Percentiles rank a stretch among this genome's conserved stretches.
Conservation (phyloP, 2,888 invertebrate species). For the Nemotelus pantherinus region DNA sequence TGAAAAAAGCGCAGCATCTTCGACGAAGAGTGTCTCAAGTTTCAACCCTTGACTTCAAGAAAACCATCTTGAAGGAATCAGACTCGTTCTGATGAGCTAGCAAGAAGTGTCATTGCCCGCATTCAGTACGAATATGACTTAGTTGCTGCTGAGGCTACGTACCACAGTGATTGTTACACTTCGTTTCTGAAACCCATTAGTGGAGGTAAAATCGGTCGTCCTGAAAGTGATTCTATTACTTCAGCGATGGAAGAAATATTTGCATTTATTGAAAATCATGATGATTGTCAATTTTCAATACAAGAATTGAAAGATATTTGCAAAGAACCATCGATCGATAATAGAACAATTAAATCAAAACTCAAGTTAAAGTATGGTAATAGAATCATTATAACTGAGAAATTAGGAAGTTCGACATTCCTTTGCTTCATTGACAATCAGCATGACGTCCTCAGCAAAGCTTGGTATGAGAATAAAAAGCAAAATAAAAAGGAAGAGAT, state of each 20-base stretch:
- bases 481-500: slow-evolving; percentile 41
- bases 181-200: neutral
- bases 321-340: neutral
- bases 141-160: neutral
- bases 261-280: no score
- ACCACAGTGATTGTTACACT: neutral
- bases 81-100: neutral
- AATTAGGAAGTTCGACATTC: no score
- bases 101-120: neutral
- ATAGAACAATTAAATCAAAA: neutral
- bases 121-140: neutral
- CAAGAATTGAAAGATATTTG: no score
- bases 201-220: neutral
- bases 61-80: neutral
- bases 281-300: no score
- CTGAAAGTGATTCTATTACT: neutral
- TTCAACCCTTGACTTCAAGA: no score
- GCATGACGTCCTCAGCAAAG: no score
- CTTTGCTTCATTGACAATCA: no score
- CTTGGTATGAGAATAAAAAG: neutral
- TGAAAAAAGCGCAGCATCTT: no score
- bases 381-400: neutral
- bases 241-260: neutral
- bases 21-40: no score
- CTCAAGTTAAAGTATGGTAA: neutral